Percentiles rank a stretch among this genome's conserved stretches.
Evolutionary conservation across 2,797 vertebrate genomes (phyloP).

Genomic region (Pseudochirops cupreus): DNA sequence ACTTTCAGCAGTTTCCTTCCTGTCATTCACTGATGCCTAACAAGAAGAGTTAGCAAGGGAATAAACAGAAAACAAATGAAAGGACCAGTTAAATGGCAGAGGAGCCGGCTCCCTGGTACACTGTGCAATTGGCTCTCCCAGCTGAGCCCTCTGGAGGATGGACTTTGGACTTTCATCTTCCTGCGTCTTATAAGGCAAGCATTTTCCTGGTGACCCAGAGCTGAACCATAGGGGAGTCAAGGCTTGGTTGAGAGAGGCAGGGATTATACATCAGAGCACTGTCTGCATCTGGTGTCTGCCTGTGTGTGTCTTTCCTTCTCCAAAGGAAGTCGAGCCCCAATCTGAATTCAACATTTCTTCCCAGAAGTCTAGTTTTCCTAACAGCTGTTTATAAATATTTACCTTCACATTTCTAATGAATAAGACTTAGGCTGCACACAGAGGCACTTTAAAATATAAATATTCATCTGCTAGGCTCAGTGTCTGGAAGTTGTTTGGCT

Average conservation of each 20-base stretch:
- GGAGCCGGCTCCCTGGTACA: conserved; percentile 26
- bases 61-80: conserved; percentile 42
- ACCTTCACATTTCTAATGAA: conserved; percentile 74
- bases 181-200: conserved; percentile 37
- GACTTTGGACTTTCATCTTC: background rate
- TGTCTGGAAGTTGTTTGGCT: conserved; percentile 60
- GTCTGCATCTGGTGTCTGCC: conserved; percentile 59
- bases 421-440: conserved; percentile 65
- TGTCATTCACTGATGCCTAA: background rate
- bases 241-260: conserved; percentile 16
- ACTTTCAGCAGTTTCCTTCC: conserved; percentile 23
- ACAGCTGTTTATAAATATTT: conserved; percentile 78
- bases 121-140: background rate
- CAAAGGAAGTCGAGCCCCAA: conserved; percentile 50
- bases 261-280: background rate
- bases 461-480: conserved; percentile 62
- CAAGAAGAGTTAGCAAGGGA: background rate
- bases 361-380: conserved; percentile 68
- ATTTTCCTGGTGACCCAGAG: conserved; percentile 9
- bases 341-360: conserved; percentile 70
- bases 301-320: conserved; percentile 49
- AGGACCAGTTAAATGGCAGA: background rate
- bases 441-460: conserved; percentile 61
- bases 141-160: conserved; percentile 10
- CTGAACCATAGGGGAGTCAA: conserved; percentile 33